Evolutionary conservation across 2,797 vertebrate species (phyloP).

Genomic region (Pangasius djambal): DNA sequence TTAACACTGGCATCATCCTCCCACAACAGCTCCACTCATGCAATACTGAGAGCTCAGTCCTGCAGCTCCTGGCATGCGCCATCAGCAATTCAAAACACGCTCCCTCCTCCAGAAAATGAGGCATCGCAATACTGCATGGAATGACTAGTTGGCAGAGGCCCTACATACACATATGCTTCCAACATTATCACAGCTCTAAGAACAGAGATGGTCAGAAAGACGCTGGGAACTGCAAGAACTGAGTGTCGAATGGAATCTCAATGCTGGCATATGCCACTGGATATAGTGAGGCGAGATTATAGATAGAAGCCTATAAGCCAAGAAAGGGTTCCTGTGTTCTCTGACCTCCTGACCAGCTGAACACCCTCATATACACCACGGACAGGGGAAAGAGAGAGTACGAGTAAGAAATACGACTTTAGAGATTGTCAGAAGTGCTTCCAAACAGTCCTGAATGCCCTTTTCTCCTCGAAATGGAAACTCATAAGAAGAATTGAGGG

Average conservation of each 20-base stretch:
- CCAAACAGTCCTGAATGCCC: not conserved
- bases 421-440: not conserved
- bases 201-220: slow-evolving; percentile 6
- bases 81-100: slow-evolving; percentile 63
- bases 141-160: slow-evolving; percentile 50
- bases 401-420: not conserved
- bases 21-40: slow-evolving; percentile 55
- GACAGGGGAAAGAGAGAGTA: not conserved
- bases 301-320: not conserved
- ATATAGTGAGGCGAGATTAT: not conserved
- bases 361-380: not conserved
- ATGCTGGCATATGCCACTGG: not conserved
- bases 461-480: not conserved
- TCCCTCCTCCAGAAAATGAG: slow-evolving; percentile 38
- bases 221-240: not conserved
- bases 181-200: not conserved
- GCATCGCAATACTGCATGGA: slow-evolving; percentile 59
- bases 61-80: slow-evolving; percentile 46
- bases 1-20: slow-evolving; percentile 55
- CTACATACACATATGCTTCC: slow-evolving; percentile 39
- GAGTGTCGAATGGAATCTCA: not conserved
- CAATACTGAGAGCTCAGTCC: slow-evolving; percentile 40
- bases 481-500: not conserved
- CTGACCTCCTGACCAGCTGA: not conserved
- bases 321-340: not conserved